Percentiles rank a stretch among this genome's conserved stretches.
Conservation (phyloP, 2,113 vertebrate species). For the Tapirus terrestris region DNA sequence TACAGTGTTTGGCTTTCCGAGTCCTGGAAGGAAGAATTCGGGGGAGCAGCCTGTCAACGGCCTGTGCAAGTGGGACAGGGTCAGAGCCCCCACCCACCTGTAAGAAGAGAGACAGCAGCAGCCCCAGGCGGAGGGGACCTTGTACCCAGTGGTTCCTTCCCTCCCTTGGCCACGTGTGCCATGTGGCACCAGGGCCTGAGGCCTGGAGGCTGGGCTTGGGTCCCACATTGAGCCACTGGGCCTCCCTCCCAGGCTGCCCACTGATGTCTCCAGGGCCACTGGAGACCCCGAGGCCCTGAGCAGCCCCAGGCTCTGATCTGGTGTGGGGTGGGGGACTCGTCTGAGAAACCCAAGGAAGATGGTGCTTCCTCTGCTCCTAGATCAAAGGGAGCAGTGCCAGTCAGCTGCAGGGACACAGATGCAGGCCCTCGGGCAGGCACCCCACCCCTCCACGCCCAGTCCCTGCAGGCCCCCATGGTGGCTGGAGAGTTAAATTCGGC, state of each 20-base stretch:
- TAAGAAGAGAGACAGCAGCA: too few species aligned
- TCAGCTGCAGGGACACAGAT: not conserved
- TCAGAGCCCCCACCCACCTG: not conserved
- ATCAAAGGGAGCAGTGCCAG: not conserved
- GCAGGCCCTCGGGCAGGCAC: too few species aligned
- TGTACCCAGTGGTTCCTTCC: too few species aligned
- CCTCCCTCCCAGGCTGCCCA: too few species aligned
- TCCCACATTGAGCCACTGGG: too few species aligned
- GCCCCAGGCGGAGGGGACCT: too few species aligned
- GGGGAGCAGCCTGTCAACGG: not conserved
- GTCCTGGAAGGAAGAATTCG: conserved; percentile 77
- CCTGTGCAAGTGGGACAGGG: accelerated
- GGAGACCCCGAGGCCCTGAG: not conserved
- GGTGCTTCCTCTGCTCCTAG: not conserved
- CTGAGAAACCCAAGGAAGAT: not conserved
- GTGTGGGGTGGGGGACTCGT: not conserved
- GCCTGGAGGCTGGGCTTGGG: not conserved
- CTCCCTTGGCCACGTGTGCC: too few species aligned
- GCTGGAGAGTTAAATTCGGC: too few species aligned
- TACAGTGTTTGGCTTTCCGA: conserved; percentile 89
- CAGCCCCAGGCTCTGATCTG: not conserved
- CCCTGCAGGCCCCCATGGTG: too few species aligned
- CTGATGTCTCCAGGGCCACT: not conserved
- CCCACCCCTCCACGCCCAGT: too few species aligned
- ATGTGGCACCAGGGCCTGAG: not conserved